Percentiles rank a stretch among this genome's conserved stretches.
Evolutionary conservation across 2,797 vertebrate genomes (phyloP).

Genomic region (Taeniopygia guttata): DNA sequence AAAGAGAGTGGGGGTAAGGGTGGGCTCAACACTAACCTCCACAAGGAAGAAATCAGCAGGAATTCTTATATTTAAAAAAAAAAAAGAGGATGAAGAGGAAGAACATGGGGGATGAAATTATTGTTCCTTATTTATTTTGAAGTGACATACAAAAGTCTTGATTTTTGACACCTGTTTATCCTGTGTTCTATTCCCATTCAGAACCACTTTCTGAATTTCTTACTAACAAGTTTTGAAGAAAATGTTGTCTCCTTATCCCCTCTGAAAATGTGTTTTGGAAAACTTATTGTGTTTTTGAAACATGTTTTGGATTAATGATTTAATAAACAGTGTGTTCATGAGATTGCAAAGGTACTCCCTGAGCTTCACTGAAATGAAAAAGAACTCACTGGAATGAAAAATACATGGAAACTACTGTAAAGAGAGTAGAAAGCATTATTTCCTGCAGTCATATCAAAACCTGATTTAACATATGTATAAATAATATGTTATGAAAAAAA

Average conservation of each 20-base stretch:
- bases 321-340: not conserved
- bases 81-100: not conserved
- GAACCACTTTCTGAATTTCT: not conserved
- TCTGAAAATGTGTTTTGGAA: not conserved
- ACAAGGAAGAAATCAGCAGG: conserved; percentile 27
- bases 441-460: not conserved
- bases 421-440: not conserved
- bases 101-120: not conserved
- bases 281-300: not conserved
- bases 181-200: not conserved
- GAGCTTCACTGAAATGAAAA: not conserved
- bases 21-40: conserved; percentile 22
- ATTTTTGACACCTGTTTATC: conserved; percentile 34
- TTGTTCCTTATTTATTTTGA: not conserved
- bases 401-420: not conserved
- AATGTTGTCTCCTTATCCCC: not conserved
- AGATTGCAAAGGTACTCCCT: not conserved
- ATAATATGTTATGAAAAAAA: not conserved
- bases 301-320: not conserved
- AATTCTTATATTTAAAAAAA: not conserved
- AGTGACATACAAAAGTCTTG: not conserved
- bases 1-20: not conserved
- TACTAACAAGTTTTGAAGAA: conserved; percentile 17
- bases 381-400: not conserved
- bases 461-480: not conserved